A percentile compares a stretch with the other conserved stretches of the same genome.
Conservation (phyloP, 2,797 vertebrate species). For the Eospalax fontanierii region DNA sequence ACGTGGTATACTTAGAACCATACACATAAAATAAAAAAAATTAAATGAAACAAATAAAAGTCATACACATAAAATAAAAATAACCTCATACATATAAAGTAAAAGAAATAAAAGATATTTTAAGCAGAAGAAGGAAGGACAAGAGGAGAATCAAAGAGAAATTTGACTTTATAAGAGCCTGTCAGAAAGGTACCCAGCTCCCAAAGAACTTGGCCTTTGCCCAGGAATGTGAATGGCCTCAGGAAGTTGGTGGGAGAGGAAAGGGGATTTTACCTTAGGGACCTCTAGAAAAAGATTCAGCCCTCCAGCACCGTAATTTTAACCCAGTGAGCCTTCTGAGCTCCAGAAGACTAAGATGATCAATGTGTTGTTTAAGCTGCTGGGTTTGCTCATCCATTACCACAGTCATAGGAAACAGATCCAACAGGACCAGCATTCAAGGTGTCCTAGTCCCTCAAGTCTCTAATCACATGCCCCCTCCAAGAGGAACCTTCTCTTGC, state of each 20-base stretch:
- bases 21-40: too few species aligned
- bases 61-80: too few species aligned
- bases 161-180: rapidly evolving
- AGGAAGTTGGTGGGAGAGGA: not conserved
- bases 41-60: too few species aligned
- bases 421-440: not conserved
- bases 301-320: not conserved
- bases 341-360: not conserved
- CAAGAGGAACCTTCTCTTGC: not conserved
- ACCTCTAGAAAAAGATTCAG: not conserved
- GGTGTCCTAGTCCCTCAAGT: not conserved
- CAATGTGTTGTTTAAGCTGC: not conserved
- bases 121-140: not conserved
- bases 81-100: too few species aligned
- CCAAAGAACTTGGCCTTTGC: not conserved
- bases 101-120: too few species aligned
- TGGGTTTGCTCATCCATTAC: not conserved
- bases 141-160: not conserved
- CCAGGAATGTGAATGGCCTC: not conserved
- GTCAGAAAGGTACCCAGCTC: not conserved
- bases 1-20: too few species aligned
- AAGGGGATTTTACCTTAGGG: not conserved
- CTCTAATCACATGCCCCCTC: not conserved
- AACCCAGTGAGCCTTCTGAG: not conserved
- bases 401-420: not conserved